Conservation (phyloP, 2,797 vertebrate species). For the Ficedula albicollis region DNA sequence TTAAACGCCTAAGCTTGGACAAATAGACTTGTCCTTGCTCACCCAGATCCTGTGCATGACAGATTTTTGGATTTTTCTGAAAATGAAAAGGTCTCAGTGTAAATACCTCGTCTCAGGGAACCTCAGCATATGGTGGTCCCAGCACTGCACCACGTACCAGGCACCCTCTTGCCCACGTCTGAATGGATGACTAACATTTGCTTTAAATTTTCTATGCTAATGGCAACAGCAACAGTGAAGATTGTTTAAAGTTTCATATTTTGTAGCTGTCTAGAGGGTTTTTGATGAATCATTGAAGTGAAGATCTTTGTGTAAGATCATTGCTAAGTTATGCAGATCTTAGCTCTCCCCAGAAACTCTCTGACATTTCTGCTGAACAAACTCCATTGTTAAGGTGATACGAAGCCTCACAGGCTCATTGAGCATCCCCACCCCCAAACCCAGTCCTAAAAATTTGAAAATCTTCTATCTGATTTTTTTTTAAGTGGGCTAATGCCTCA, state of each 20-base stretch:
- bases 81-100: background rate
- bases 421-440: background rate
- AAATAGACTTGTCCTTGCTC: background rate
- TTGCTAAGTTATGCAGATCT: background rate
- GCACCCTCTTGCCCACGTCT: background rate
- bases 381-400: background rate
- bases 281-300: slow-evolving; percentile 14
- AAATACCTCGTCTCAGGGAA: background rate
- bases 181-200: background rate
- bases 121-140: background rate
- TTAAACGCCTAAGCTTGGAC: background rate
- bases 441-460: background rate
- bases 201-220: slow-evolving; percentile 4
- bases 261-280: background rate
- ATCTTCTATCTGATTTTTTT: background rate
- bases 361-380: background rate
- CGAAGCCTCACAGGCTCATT: background rate
- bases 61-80: background rate
- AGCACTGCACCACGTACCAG: background rate
- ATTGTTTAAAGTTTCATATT: slow-evolving; percentile 6
- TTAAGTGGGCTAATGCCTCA: background rate
- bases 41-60: background rate
- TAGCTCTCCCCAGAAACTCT: background rate
- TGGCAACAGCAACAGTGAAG: background rate
- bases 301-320: background rate